Evolutionary conservation across 2,888 invertebrate species (phyloP).

Genomic region (Athalia cordata): DNA sequence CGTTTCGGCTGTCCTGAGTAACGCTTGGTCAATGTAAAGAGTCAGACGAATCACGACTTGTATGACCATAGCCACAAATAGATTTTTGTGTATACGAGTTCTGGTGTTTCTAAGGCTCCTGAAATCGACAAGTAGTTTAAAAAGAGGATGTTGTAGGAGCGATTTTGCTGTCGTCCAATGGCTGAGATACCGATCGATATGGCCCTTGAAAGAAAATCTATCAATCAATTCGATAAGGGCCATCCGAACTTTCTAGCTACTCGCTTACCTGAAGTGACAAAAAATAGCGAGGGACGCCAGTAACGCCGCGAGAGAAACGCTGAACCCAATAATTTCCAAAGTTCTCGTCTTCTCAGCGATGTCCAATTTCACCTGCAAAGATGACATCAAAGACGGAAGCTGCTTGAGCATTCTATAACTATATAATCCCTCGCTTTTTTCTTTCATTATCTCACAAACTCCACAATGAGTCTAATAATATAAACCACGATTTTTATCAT

Average conservation of each 20-base stretch:
- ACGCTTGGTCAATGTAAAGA: conserved; percentile 84
- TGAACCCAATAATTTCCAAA: conserved; percentile 89
- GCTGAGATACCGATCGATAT: background rate
- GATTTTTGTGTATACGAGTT: conserved; percentile 89
- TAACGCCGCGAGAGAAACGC: conserved; percentile 85
- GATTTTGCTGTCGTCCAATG: background rate
- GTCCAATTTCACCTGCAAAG: conserved; percentile 77
- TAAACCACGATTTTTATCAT: too few species aligned
- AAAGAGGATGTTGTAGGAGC: conserved; percentile 1
- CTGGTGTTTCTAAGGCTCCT: conserved; percentile 88
- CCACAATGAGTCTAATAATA: too few species aligned
- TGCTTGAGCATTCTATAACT: conserved; percentile 5
- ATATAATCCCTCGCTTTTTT: too few species aligned
- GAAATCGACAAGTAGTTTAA: conserved; percentile 54
- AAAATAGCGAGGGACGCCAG: conserved; percentile 87
- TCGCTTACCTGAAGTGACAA: conserved; percentile 84
- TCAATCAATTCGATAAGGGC: background rate
- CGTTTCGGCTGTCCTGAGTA: conserved; percentile 71
- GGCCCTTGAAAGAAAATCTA: background rate
- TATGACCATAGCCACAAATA: conserved; percentile 87
- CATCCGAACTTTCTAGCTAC: background rate
- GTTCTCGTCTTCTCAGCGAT: conserved; percentile 83
- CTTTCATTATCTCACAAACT: too few species aligned
- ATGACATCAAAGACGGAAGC: conserved; percentile 48
- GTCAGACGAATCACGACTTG: conserved; percentile 84